Evolutionary conservation across 2,888 invertebrate genomes (phyloP).

Genomic region (Idaea biselata): DNA sequence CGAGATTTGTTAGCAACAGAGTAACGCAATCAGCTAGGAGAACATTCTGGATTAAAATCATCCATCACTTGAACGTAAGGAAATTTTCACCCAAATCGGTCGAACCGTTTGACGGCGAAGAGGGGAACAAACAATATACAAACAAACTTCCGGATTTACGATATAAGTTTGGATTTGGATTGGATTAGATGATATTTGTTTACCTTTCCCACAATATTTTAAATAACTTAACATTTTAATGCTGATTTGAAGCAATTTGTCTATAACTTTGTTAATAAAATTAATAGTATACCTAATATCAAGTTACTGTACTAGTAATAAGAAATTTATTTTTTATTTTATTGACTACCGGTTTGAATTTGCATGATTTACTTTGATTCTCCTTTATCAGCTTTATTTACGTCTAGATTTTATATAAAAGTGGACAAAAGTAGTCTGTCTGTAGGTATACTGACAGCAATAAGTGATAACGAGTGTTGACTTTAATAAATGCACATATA

Average conservation of each 20-base stretch:
- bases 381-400: background rate
- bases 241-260: background rate
- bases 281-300: background rate
- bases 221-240: background rate
- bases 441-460: background rate
- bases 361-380: background rate
- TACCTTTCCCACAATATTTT: too few relatives aligned
- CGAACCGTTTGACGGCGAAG: too few relatives aligned
- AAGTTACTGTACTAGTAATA: background rate
- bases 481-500: background rate
- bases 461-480: background rate
- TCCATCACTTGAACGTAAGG: too few relatives aligned
- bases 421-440: too few relatives aligned
- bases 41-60: too few relatives aligned
- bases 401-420: background rate
- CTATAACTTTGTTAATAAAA: background rate
- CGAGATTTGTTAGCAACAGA: too few relatives aligned
- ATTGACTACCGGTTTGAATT: background rate
- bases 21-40: too few relatives aligned
- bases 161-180: too few relatives aligned
- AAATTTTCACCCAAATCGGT: too few relatives aligned
- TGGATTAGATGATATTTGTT: too few relatives aligned
- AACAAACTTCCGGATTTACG: too few relatives aligned
- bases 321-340: background rate
- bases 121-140: too few relatives aligned